A percentile compares a stretch with the other conserved stretches of the same genome.
Conservation (phyloP, 1,140 invertebrate genomes). For the Phymastichus coffea region DNA sequence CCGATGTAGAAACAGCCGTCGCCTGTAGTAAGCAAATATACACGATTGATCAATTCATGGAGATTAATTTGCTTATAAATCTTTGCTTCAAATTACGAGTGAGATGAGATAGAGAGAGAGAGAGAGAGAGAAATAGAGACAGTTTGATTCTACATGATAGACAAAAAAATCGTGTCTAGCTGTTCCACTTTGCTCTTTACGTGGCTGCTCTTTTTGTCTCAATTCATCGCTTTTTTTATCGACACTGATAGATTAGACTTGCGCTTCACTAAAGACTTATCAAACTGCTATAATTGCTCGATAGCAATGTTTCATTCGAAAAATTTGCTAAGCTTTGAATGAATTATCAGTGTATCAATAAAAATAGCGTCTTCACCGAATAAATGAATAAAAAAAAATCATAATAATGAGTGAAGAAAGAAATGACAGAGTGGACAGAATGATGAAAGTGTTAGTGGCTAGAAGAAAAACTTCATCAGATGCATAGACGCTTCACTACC, state of each 20-base stretch:
- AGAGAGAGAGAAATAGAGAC: slow-evolving; percentile 12
- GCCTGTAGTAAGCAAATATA: slow-evolving; percentile 70
- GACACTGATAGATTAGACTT: too few species aligned
- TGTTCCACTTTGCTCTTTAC: too few species aligned
- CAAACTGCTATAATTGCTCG: too few species aligned
- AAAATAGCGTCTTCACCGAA: neutral
- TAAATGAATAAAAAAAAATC: neutral
- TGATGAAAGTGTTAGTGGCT: slow-evolving; percentile 19
- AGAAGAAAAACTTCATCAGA: slow-evolving; percentile 12
- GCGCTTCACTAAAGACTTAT: too few species aligned
- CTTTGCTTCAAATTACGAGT: neutral
- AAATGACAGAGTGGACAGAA: neutral
- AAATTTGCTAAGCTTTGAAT: too few species aligned
- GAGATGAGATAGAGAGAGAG: neutral
- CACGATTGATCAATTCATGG: too few species aligned
- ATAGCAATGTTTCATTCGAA: too few species aligned
- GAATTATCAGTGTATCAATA: slow-evolving; percentile 4
- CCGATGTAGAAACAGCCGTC: slow-evolving; percentile 94
- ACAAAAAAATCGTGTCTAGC: too few species aligned
- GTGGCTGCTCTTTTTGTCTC: too few species aligned
- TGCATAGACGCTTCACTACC: slow-evolving; percentile 34
- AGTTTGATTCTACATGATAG: too few species aligned
- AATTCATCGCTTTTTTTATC: too few species aligned
- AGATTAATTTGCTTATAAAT: too few species aligned
- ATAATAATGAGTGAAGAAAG: neutral